A percentile compares a stretch with the other conserved stretches of the same genome.
These are phyloP conservation scores for Acanthosepion pharaonis DNA, from an alignment of 2,888 invertebrate genomes.

Conservation along the genomic window DNA sequence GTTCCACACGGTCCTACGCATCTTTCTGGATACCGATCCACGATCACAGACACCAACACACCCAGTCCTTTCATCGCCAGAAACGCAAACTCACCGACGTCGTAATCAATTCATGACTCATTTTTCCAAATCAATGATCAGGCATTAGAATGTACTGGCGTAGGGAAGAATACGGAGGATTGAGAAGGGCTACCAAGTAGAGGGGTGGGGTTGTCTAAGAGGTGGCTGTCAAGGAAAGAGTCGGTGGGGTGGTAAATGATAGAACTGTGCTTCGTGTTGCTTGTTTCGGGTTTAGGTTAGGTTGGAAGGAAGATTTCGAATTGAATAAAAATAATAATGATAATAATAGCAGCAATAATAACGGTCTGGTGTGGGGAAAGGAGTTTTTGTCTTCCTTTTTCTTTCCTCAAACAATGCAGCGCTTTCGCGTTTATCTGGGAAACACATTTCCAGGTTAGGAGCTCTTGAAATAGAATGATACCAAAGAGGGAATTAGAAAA, in stretches of 20 bases:
- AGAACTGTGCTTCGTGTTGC: too few relatives aligned
- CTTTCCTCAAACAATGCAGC: neutral
- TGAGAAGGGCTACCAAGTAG: neutral
- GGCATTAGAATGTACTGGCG: neutral
- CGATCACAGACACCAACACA: neutral
- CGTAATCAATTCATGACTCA: constrained; percentile 14
- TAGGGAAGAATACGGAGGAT: neutral
- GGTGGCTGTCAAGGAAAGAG: too few relatives aligned
- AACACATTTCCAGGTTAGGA: neutral
- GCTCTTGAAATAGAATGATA: neutral
- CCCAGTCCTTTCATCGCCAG: neutral
- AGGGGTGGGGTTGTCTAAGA: neutral
- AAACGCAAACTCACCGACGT: neutral
- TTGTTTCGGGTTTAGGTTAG: too few relatives aligned
- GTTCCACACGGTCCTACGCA: neutral
- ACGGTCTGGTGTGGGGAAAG: too few relatives aligned
- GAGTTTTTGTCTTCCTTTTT: neutral
- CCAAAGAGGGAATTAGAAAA: neutral
- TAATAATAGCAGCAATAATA: too few relatives aligned
- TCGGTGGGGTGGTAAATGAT: too few relatives aligned
- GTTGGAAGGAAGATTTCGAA: too few relatives aligned
- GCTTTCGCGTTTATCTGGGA: neutral
- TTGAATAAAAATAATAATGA: too few relatives aligned
- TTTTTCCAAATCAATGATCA: constrained; percentile 33
- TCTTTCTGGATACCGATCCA: neutral